These are phyloP conservation scores for Philypnodon macrostomus DNA, from an alignment of 2,797 vertebrate species.

Conservation along the genomic window DNA sequence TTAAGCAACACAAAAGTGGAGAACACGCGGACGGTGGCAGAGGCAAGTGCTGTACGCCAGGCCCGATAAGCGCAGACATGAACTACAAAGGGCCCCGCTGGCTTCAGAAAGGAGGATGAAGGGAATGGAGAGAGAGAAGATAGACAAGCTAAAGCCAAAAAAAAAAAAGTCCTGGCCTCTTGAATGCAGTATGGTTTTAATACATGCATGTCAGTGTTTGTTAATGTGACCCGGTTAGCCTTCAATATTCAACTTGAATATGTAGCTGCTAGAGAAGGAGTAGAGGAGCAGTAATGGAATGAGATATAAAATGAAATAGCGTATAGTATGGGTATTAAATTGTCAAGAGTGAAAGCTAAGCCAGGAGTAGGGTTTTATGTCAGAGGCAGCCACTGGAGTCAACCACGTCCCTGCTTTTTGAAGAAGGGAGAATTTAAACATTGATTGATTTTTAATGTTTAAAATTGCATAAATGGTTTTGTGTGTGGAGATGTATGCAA, in stretches of 20 bases:
- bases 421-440: background rate
- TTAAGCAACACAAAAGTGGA: constrained; percentile 80
- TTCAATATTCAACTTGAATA: constrained; percentile 62
- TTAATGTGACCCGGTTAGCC: constrained; percentile 49
- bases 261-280: constrained; percentile 31
- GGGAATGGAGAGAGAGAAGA: too few relatives aligned
- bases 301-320: constrained; percentile 45
- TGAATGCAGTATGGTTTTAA: constrained; percentile 54
- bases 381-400: constrained; percentile 41
- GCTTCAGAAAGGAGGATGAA: constrained; percentile 69
- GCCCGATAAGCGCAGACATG: constrained; percentile 75
- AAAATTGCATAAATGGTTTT: too few relatives aligned
- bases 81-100: constrained; percentile 74
- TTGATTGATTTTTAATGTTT: too few relatives aligned
- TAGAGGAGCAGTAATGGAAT: constrained; percentile 41
- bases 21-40: constrained; percentile 80
- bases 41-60: constrained; percentile 77
- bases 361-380: constrained; percentile 58
- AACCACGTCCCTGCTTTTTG: constrained; percentile 5
- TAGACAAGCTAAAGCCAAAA: too few relatives aligned
- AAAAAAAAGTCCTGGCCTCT: constrained; percentile 50
- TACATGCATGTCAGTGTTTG: constrained; percentile 62
- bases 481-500: too few relatives aligned
- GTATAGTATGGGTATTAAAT: constrained; percentile 65
- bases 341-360: constrained; percentile 61